Percentiles rank a stretch among this genome's conserved stretches.
Evolutionary conservation across 2,888 invertebrate genomes (phyloP).

Genomic region (Vanessa cardui): DNA sequence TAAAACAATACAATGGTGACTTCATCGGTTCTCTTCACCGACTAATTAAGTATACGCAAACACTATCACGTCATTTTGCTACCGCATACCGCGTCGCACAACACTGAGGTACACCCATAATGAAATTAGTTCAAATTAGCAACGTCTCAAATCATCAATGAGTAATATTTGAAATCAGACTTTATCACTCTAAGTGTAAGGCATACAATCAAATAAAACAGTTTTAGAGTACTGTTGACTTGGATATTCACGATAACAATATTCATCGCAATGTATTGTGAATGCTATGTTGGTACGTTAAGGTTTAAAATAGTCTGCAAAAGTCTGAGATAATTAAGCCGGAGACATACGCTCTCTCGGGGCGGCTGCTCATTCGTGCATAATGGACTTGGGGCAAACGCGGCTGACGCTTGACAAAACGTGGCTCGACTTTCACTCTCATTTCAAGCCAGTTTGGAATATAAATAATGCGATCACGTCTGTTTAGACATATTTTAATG

Average conservation of each 20-base stretch:
- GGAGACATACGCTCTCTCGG: slow-evolving; percentile 78
- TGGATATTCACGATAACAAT: slow-evolving; percentile 51
- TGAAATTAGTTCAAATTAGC: slow-evolving; percentile 56
- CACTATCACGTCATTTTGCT: slow-evolving; percentile 63
- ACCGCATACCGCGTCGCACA: slow-evolving; percentile 65
- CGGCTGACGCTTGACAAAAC: slow-evolving; percentile 78
- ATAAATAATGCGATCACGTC: slow-evolving; percentile 53
- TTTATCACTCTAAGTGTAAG: slow-evolving; percentile 35
- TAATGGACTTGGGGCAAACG: slow-evolving; percentile 76
- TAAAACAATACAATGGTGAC: slow-evolving; percentile 55
- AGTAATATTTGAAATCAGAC: slow-evolving; percentile 39
- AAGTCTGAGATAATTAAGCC: slow-evolving; percentile 65
- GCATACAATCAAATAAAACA: slow-evolving; percentile 41
- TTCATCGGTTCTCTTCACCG: slow-evolving; percentile 57
- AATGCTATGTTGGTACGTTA: slow-evolving; percentile 49
- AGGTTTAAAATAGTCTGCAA: slow-evolving; percentile 43
- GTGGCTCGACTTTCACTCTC: slow-evolving; percentile 79
- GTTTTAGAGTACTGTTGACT: slow-evolving; percentile 50
- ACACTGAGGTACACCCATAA: slow-evolving; percentile 75
- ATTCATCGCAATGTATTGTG: slow-evolving; percentile 48
- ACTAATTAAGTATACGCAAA: slow-evolving; percentile 69
- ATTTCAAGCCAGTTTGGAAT: slow-evolving; percentile 60
- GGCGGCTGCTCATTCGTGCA: slow-evolving; percentile 81
- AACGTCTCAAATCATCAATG: slow-evolving; percentile 48
- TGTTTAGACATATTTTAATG: slow-evolving; percentile 49